phyloP scores from a whole-genome alignment of 2,113 vertebrate genomes.

The Myxocyprinus asiaticus region DNA sequence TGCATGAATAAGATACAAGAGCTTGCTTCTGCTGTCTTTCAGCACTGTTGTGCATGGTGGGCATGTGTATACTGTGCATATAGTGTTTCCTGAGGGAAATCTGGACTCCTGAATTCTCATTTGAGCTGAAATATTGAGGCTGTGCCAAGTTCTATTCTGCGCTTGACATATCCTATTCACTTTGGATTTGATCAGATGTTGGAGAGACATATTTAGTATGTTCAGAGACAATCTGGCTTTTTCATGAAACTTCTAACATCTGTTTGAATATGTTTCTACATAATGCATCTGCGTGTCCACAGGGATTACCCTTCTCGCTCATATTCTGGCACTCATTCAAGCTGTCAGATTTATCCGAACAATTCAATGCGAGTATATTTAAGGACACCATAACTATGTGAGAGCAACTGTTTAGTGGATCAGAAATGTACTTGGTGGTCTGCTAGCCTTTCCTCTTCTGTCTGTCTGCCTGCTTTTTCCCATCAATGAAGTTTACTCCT shows the following conservation, averaged over 20 bases:
- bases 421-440: not conserved
- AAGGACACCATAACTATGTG: conserved; percentile 30
- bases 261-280: conserved; percentile 63
- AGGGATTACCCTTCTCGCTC: conserved; percentile 54
- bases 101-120: conserved; percentile 51
- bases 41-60: conserved; percentile 39
- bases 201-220: conserved; percentile 59
- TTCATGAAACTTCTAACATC: conserved; percentile 65
- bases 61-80: conserved; percentile 53
- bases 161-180: conserved; percentile 61
- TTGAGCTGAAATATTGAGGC: conserved; percentile 67
- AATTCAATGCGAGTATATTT: conserved; percentile 42
- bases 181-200: conserved; percentile 61
- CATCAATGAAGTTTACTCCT: not conserved
- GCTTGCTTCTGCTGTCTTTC: conserved; percentile 10
- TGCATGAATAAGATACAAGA: conserved; percentile 15
- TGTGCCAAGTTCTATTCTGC: conserved; percentile 58
- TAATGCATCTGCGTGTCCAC: conserved; percentile 63
- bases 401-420: conserved; percentile 26
- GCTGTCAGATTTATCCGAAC: conserved; percentile 34
- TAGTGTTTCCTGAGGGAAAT: conserved; percentile 45
- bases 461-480: not conserved
- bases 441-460: conserved; percentile 3
- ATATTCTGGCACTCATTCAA: conserved; percentile 34
- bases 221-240: conserved; percentile 64